Base-by-base conservation (phyloP, 1,140 invertebrate species). In the Luehdorfia chinensis region DNA sequence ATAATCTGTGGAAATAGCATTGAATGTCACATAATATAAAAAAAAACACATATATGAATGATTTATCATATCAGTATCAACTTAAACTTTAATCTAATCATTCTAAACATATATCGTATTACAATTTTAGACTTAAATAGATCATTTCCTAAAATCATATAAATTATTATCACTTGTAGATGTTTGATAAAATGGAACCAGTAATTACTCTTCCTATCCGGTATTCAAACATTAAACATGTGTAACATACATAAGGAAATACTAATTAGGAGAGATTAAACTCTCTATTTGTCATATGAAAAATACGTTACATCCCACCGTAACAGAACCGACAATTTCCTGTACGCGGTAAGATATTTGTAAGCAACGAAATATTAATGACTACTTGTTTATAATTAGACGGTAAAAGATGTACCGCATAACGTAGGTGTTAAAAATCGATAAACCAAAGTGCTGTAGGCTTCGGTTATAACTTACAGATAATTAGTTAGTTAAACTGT, bases 301-400 rank as follows among this genome's bases (percentile, higher is more conserved):
- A n/a, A 69, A 43, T 30, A 43, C 39, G 14, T 27, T 16, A 43
- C 25, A 30, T 43, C 27, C 15, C n/a, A n/a, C n/a, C n/a, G n/a
- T n/a, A n/a, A n/a, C n/a, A n/a, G n/a, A 54, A 63, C 52, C 56
- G 30, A 36, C 59, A 62, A 67, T 70, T 64, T 79, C 75, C 73
- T 75, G 69, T 57, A 33, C 30, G 30, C 27, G 31, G 30, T 41
- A 51, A 16, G n/a, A 50, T 33, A 39, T 50, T 46, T 41, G 39
- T 54, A 50, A 52, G 53, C 47, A 64, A 61, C 52, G 65, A 75
- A 60, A 66, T 54, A 65, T 75, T 75, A 71, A 75, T 71, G 63
- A 51, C 47, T 9, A 46, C n/a, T 63, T 68, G 62, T 70, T 71
- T 67, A n/a, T 63, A 30, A 28, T 28, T 43, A 43, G 39, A 11